A percentile compares a stretch with the other conserved stretches of the same genome.
These are phyloP conservation scores for Masnerella sp. DNA, from an alignment of 2,888 invertebrate genomes.

Conservation along the genomic window DNA sequence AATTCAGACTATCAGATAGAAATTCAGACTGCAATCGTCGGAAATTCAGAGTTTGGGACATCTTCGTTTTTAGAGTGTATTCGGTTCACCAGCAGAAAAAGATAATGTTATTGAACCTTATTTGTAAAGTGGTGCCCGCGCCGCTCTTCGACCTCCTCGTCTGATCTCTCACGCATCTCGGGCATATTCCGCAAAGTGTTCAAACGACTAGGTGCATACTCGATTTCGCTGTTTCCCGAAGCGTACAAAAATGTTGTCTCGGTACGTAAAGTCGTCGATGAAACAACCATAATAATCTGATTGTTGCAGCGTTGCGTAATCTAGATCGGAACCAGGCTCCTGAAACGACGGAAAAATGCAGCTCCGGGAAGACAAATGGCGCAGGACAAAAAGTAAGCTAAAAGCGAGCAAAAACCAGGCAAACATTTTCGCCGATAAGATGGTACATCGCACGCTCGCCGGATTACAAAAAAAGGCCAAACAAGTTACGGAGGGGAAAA, in stretches of 20 bases:
- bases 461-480: constrained; percentile 2
- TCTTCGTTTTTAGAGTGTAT: too few relatives aligned
- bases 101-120: constrained; percentile 41
- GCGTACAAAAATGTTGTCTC: constrained; percentile 30
- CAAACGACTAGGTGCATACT: constrained; percentile 31
- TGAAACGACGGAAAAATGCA: constrained; percentile 15
- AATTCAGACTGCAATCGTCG: too few relatives aligned
- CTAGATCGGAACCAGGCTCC: constrained; percentile 18
- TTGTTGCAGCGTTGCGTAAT: constrained; percentile 52
- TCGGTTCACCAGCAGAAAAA: constrained; percentile 15
- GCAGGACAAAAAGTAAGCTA: background rate
- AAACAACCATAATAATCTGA: constrained; percentile 46
- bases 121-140: constrained; percentile 29
- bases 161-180: constrained; percentile 44
- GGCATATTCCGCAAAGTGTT: constrained; percentile 39
- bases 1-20: too few relatives aligned
- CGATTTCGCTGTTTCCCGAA: constrained; percentile 34
- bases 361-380: background rate
- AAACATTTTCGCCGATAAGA: constrained; percentile 30
- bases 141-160: constrained; percentile 23
- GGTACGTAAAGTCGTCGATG: constrained; percentile 51
- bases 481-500: constrained; percentile 28
- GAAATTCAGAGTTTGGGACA: too few relatives aligned
- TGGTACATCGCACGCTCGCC: background rate
- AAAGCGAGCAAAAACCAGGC: constrained; percentile 11